Percentiles rank a stretch among this genome's conserved stretches.
Evolutionary conservation across 1,140 invertebrate species (phyloP).

Genomic region (Cydia strobilella): DNA sequence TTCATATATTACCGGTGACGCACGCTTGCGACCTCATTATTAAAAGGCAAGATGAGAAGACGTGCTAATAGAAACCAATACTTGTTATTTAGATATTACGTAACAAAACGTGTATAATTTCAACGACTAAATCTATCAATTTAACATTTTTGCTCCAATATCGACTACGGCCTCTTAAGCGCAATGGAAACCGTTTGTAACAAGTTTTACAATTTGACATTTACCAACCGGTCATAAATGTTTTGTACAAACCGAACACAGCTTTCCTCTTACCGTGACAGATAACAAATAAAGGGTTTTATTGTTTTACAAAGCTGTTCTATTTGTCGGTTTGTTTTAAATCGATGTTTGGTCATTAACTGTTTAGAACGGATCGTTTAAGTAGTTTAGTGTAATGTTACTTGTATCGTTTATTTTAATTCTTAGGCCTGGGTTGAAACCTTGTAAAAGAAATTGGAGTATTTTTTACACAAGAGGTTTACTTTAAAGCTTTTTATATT

Average conservation of each 20-base stretch:
- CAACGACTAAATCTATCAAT: too few species aligned
- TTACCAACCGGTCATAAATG: constrained; percentile 19
- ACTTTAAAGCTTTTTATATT: too few species aligned
- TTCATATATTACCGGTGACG: too few species aligned
- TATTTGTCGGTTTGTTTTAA: neutral
- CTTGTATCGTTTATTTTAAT: neutral
- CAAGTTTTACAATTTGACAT: constrained; percentile 20
- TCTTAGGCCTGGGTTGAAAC: neutral
- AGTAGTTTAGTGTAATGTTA: neutral
- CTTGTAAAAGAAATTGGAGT: neutral
- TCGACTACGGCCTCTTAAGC: too few species aligned
- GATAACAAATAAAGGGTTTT: constrained; percentile 15
- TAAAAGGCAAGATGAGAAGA: too few species aligned
- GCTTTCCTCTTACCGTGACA: neutral
- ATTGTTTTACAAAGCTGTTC: constrained; percentile 1
- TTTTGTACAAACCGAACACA: neutral
- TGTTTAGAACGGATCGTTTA: neutral
- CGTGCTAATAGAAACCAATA: too few species aligned
- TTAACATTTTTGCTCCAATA: too few species aligned
- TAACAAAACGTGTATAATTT: too few species aligned
- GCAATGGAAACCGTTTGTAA: neutral
- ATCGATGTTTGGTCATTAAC: neutral
- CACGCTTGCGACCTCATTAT: too few species aligned
- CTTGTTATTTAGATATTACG: too few species aligned
- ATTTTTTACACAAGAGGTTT: too few species aligned